Percentiles rank a stretch among this genome's conserved stretches.
Evolutionary conservation across 2,888 invertebrate genomes (phyloP).

Genomic region (Formica aserva): DNA sequence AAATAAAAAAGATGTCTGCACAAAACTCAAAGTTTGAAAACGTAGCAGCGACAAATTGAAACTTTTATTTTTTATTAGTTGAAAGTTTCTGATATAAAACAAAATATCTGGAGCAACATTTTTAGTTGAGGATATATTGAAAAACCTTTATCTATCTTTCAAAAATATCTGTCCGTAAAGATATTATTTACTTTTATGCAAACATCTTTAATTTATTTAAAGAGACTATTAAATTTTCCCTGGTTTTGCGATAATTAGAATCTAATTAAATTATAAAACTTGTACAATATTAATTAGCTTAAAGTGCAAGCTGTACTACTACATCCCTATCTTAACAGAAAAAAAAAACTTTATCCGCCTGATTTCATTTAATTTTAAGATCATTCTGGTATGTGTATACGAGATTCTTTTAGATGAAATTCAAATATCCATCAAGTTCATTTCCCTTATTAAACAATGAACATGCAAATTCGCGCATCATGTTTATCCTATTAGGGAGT

Average conservation of each 20-base stretch:
- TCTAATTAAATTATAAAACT: background rate
- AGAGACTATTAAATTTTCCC: background rate
- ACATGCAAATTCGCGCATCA: background rate
- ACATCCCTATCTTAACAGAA: background rate
- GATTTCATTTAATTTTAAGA: background rate
- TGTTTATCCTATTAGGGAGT: conserved; percentile 11
- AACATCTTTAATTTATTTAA: background rate
- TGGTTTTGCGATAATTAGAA: background rate
- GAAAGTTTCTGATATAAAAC: background rate
- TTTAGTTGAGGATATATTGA: background rate
- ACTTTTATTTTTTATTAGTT: background rate
- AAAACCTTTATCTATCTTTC: background rate
- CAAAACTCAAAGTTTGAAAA: background rate
- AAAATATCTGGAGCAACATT: background rate
- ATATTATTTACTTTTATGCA: background rate
- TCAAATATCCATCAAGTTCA: background rate
- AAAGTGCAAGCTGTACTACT: background rate
- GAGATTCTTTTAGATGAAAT: background rate
- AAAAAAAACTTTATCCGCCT: background rate
- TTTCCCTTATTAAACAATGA: background rate
- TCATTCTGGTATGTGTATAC: background rate
- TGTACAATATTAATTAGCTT: background rate
- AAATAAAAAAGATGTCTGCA: conserved; percentile 2
- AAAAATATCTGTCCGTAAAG: background rate
- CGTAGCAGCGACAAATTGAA: background rate